Conservation (phyloP, 2,113 vertebrate species). For the Phyllopteryx taeniolatus region DNA sequence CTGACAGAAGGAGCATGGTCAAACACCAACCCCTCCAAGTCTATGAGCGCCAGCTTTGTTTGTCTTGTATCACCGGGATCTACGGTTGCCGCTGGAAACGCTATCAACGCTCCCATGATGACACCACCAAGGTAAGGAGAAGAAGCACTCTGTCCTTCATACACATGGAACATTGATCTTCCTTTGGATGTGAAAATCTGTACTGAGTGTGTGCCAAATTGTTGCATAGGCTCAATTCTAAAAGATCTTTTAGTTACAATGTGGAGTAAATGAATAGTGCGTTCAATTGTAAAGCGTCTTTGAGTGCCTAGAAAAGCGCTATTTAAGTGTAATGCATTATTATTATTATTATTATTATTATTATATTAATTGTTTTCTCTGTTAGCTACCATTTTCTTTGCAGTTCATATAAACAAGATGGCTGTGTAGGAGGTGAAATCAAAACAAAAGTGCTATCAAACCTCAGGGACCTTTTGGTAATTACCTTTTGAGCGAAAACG, state of each 20-base stretch:
- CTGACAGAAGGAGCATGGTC: conserved; percentile 91
- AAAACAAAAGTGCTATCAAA: not conserved
- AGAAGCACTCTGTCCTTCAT: not conserved
- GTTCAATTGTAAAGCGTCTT: too few relatives aligned
- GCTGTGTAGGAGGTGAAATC: conserved; percentile 4
- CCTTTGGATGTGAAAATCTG: not conserved
- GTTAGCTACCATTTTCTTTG: not conserved
- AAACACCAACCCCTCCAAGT: conserved; percentile 98
- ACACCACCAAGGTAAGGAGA: conserved; percentile 86
- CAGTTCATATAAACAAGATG: conserved; percentile 16
- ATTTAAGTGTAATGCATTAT: too few relatives aligned
- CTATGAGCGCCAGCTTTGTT: conserved; percentile 95
- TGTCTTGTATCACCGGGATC: conserved; percentile 96
- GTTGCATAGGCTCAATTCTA: too few relatives aligned
- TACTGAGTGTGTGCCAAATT: not conserved
- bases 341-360: too few relatives aligned
- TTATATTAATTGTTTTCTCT: too few relatives aligned
- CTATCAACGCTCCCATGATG: conserved; percentile 96
- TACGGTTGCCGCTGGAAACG: conserved; percentile 99
- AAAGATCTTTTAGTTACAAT: too few relatives aligned
- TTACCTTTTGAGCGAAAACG: conserved; percentile 24
- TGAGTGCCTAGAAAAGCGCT: too few relatives aligned
- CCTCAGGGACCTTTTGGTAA: conserved; percentile 1
- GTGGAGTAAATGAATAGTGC: not conserved
- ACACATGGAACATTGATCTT: too few relatives aligned